Conservation (phyloP, 2,113 vertebrate species). For the Erythrocercus mccallii region DNA sequence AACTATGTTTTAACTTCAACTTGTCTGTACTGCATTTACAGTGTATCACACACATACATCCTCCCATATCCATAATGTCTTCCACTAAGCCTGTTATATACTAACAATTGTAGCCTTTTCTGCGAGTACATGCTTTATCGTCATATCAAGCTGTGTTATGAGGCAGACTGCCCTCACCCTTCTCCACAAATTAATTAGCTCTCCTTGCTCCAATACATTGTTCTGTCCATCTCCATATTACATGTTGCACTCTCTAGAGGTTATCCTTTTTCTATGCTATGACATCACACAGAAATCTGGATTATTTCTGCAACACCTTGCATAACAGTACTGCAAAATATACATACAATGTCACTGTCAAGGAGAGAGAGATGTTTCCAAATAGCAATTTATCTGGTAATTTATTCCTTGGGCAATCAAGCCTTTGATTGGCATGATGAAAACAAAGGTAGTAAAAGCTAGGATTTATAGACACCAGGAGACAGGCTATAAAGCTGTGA, state of each 20-base stretch:
- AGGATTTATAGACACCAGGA: constrained; percentile 40
- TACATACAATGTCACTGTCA: not conserved
- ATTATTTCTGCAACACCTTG: not conserved
- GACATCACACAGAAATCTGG: not conserved
- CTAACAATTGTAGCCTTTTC: not conserved
- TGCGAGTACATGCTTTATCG: not conserved
- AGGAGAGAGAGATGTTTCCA: not conserved
- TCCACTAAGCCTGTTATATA: not conserved
- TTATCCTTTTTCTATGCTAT: not conserved
- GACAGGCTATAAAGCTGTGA: constrained; percentile 26
- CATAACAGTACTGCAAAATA: not conserved
- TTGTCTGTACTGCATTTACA: not conserved
- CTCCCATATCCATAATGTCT: not conserved
- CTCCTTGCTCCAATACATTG: not conserved
- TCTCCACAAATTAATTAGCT: not conserved
- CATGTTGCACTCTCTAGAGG: not conserved
- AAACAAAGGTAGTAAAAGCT: constrained; percentile 45
- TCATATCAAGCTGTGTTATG: not conserved
- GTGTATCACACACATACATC: not conserved
- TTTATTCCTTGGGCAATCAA: constrained; percentile 44
- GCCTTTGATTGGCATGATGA: constrained; percentile 43
- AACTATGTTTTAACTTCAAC: not conserved
- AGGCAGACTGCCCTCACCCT: not conserved
- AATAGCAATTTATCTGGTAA: constrained; percentile 1
- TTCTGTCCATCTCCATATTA: not conserved